Evolutionary conservation across 1,140 invertebrate genomes (phyloP).

Genomic region (Nasonia longicornis): DNA sequence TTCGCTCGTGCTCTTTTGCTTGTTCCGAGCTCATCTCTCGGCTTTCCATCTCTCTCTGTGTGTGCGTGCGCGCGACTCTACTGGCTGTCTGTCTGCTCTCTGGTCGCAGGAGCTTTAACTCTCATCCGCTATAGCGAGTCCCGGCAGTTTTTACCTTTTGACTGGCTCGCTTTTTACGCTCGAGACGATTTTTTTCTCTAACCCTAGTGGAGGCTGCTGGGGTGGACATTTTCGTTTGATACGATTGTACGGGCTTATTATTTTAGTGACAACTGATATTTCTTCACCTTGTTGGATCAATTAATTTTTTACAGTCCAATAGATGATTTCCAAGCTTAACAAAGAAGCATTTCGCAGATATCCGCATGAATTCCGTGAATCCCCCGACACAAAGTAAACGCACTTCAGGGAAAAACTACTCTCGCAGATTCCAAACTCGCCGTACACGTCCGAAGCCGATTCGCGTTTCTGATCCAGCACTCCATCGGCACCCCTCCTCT

Average conservation of each 20-base stretch:
- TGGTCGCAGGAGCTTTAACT: slow-evolving; percentile 4
- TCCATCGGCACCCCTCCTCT: slow-evolving; percentile 22
- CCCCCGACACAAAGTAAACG: neutral
- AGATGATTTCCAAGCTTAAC: too few species aligned
- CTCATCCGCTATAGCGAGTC: neutral
- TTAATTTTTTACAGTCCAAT: too few species aligned
- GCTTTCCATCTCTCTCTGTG: neutral
- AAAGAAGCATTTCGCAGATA: neutral
- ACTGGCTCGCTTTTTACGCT: slow-evolving; percentile 7
- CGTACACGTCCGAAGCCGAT: neutral
- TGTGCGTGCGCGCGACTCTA: neutral
- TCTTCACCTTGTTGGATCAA: too few species aligned
- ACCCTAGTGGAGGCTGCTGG: too few species aligned
- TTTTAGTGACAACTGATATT: too few species aligned
- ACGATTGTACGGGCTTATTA: too few species aligned
- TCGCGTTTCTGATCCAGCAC: slow-evolving; percentile 29
- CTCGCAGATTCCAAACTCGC: too few species aligned
- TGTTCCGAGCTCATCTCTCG: slow-evolving; percentile 45
- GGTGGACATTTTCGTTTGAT: too few species aligned
- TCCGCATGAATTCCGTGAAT: neutral
- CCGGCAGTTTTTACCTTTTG: slow-evolving; percentile 12
- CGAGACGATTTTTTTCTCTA: slow-evolving; percentile 5
- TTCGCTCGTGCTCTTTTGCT: slow-evolving; percentile 48
- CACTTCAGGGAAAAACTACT: too few species aligned
- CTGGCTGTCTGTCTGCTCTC: neutral